Evolutionary conservation across 2,113 vertebrate genomes (phyloP), one percentile per base, ranked within the genome.

Genomic region (Dipodomys stephensi): DNA sequence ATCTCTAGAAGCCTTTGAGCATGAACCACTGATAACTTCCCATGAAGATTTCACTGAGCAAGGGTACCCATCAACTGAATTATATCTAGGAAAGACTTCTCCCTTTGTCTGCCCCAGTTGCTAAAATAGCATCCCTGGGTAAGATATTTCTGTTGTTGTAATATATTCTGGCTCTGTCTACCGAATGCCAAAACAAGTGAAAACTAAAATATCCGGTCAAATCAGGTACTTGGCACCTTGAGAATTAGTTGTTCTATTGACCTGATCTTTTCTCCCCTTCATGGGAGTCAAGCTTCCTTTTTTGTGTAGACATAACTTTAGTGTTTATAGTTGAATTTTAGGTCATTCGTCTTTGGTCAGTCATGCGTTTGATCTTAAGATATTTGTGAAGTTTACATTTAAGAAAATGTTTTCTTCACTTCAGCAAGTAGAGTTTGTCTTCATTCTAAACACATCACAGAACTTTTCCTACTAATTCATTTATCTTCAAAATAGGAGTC

Each of bases 391-490:
- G 89, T 92, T 96, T 91, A 91, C 84, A 78, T 93, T 92, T 94
- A 89, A 82, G 89, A 96, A 94, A 92, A 92, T 93, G 35, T 96
- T 97, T 96, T 88, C 74, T 91, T 76, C 69, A 89, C 93, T 84
- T 93, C 60, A 74, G 81, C 93, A 93, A 74, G 68, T n/a, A 95
- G 78, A 77, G 35, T 79, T 91, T 94, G 92, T 82, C 73, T 90
- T 30, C 39, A 60, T 93, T 72, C 82, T 92, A 90, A 80, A 68
- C 81, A 90, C 35, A 92, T 74, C 71, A 60, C 2, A 77, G 60
- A 39, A 57, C 49, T 81, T 68, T 92, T 95, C 86, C 86, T 82
- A 67, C 84, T 83, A 96, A 93, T 82, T 84, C 39, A 53, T 92
- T 87, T 79, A 78, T 87, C 64, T 95, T 94, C 46, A 81, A 65